Base-by-base conservation (phyloP, 2,888 invertebrate genomes). In the Neuroscelio doddi region DNA sequence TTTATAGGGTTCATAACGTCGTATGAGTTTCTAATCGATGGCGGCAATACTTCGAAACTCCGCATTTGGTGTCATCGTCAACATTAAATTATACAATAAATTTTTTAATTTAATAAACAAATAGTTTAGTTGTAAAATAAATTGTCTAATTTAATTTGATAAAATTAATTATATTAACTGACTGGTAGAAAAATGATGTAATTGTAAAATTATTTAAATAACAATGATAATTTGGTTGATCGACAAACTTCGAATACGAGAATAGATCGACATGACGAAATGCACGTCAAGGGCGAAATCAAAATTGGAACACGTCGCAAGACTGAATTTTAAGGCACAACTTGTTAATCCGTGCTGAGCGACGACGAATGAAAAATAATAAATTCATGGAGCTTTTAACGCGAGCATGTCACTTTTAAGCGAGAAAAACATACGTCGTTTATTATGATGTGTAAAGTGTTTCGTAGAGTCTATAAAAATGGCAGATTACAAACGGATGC, bases 1-100 rank as follows among this genome's bases (percentile, higher is more conserved):
- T 75, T 72, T 74, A 74, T 69, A 49, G 39, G 34, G 36, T n/a
- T 16, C 38, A 47, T 32, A n/a, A 49, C 57, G 49, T 29, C 44
- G 56, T 12, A 17, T 52, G 65, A 56, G 45, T 61, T 61, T 45
- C 52, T 52, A 38, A 38, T 38, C 38, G 38, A 38, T 38, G 15
- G n/a, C 38, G 36, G 36, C 15, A 36, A 5, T 15, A 15, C 36
- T 36, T 36, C 9, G 36, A 7, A 3, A 16, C 36, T 36, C 36
- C 26, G 26, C 26, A 8, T 8, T 26, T 26, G 26, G 26, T 26
- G 26, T 8, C 26, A 8, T 4, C 26, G 26, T 36, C 36, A 9
- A 12, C 15, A 36, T 36, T 36, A 5, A n/a, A 5, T 15, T 36
- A 7, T 3, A 36, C 14, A 36, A 10, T 15, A 36, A 36, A 36